A percentile compares a stretch with the other conserved stretches of the same genome.
Conservation (phyloP, 2,113 vertebrate genomes). For the Catagonus wagneri region DNA sequence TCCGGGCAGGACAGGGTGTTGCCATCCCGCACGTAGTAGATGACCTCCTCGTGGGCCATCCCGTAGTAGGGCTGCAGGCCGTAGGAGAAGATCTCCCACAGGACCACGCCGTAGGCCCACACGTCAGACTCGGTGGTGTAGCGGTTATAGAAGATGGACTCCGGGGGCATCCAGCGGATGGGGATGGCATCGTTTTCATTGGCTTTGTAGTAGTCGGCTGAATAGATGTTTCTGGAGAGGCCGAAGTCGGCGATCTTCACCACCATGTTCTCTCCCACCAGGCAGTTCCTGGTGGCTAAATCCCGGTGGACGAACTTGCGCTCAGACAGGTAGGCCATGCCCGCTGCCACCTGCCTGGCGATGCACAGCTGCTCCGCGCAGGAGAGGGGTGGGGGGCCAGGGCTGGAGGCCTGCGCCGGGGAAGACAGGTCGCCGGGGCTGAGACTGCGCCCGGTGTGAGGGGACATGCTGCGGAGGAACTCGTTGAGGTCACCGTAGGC, state of each 20-base stretch:
- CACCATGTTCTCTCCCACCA: slow-evolving; percentile 96
- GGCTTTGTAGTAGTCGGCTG: slow-evolving; percentile 98
- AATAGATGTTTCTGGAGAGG: slow-evolving; percentile 98
- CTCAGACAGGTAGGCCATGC: slow-evolving; percentile 98
- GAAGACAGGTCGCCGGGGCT: slow-evolving; percentile 86
- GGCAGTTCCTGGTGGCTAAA: slow-evolving; percentile 97
- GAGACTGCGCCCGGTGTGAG: slow-evolving; percentile 88
- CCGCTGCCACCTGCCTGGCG: slow-evolving; percentile 95
- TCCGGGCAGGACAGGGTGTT: slow-evolving; percentile 96
- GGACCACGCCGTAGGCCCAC: slow-evolving; percentile 97
- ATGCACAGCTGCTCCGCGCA: slow-evolving; percentile 94
- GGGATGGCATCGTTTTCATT: slow-evolving; percentile 98
- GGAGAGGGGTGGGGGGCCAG: slow-evolving; percentile 85
- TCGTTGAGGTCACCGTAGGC: slow-evolving; percentile 97
- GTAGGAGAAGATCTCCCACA: slow-evolving; percentile 99
- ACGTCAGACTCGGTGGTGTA: slow-evolving; percentile 98
- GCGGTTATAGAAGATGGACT: slow-evolving; percentile 99
- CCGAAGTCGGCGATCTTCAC: slow-evolving; percentile 99
- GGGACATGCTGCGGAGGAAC: slow-evolving; percentile 93
- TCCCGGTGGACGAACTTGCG: slow-evolving; percentile 99
- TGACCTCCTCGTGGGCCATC: slow-evolving; percentile 99
- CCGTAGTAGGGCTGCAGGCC: slow-evolving; percentile 99
- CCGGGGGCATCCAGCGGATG: slow-evolving; percentile 99
- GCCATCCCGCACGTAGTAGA: slow-evolving; percentile 97
- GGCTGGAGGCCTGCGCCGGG: slow-evolving; percentile 84